Percentiles rank a stretch among this genome's conserved stretches.
Conservation (phyloP, 2,888 invertebrate species). For the Patella caerulea region DNA sequence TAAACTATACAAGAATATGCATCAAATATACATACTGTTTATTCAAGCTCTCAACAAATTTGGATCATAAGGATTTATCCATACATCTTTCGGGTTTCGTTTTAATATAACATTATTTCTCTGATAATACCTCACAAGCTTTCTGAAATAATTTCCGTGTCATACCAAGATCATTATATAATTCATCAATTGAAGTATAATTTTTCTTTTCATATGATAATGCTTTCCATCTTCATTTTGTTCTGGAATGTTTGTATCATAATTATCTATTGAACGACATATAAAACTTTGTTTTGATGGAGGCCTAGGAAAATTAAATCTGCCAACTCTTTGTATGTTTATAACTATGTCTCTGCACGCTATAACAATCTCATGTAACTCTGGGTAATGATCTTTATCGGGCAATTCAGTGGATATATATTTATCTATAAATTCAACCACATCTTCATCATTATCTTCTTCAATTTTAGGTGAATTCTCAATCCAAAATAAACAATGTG, state of each 20-base stretch:
- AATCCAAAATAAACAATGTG: conserved; percentile 39
- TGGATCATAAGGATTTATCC: conserved; percentile 22
- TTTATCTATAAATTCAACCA: conserved; percentile 34
- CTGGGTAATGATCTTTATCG: conserved; percentile 31
- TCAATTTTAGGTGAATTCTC: no score
- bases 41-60: conserved; percentile 25
- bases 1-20: conserved; percentile 43
- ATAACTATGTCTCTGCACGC: conserved; percentile 35
- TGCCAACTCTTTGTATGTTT: conserved; percentile 35
- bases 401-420: conserved; percentile 34
- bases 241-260: background rate
- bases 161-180: background rate
- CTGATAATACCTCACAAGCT: background rate
- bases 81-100: background rate
- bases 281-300: conserved; percentile 25
- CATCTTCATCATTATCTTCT: no score
- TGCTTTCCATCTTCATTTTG: conserved; percentile 1
- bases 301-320: conserved; percentile 40
- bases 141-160: conserved; percentile 3
- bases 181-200: background rate
- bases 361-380: conserved; percentile 37
- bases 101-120: conserved; percentile 7
- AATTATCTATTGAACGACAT: background rate
- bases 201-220: background rate
- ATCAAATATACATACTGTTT: conserved; percentile 32